phyloP scores from a whole-genome alignment of 2,888 invertebrate species.

The Sphaeridia pumilis region DNA sequence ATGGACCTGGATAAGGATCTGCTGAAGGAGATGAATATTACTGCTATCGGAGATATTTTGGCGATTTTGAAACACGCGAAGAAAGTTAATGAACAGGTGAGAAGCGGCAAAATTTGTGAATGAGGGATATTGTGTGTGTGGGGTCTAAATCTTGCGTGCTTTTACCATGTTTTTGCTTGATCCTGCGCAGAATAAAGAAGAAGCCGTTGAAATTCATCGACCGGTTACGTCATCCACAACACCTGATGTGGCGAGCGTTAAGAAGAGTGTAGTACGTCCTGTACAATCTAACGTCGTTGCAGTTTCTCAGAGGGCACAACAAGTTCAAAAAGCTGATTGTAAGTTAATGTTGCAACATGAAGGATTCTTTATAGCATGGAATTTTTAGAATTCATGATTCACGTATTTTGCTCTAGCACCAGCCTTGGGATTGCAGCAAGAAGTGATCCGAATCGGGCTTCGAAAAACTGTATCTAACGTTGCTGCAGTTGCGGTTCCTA shows the following conservation, averaged over 20 bases:
- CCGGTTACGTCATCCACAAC: slow-evolving; percentile 5
- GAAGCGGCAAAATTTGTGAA: not conserved
- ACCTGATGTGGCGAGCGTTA: no score
- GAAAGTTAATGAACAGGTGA: slow-evolving; percentile 45
- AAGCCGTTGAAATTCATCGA: slow-evolving; percentile 22
- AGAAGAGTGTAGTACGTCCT: no score
- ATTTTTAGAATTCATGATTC: no score
- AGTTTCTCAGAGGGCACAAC: not conserved
- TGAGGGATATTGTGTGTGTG: not conserved
- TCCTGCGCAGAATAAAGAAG: slow-evolving; percentile 21
- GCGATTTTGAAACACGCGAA: slow-evolving; percentile 49
- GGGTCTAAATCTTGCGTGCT: not conserved
- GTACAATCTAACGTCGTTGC: no score
- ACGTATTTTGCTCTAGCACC: no score
- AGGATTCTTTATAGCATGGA: no score
- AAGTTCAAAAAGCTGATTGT: not conserved
- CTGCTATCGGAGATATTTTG: slow-evolving; percentile 45
- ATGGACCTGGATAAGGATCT: slow-evolving; percentile 76
- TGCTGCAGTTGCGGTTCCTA: not conserved
- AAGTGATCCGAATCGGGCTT: not conserved
- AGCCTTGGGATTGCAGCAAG: not conserved
- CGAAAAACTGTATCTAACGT: not conserved
- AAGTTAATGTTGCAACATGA: no score
- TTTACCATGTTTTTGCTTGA: not conserved
- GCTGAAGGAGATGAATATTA: slow-evolving; percentile 75